Conservation (phyloP, 2,113 vertebrate genomes). For the Fulmarus glacialis region DNA sequence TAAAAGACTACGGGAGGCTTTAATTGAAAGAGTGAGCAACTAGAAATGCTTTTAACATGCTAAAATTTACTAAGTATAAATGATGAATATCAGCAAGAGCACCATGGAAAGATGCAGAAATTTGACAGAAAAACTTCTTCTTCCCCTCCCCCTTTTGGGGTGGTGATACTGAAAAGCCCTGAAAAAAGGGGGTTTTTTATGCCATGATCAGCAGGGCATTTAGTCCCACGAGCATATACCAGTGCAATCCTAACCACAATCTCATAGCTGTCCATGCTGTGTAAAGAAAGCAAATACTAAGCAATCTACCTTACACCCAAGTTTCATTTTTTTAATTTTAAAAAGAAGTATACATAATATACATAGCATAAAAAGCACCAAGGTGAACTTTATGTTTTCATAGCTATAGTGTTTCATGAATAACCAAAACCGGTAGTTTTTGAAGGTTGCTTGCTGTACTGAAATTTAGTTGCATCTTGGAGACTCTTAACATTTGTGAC, state of each 20-base stretch:
- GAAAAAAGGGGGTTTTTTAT: not conserved
- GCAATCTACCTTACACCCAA: not conserved
- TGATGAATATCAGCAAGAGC: not conserved
- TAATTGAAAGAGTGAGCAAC: not conserved
- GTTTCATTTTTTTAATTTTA: not conserved
- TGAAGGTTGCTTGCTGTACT: not conserved
- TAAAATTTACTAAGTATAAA: not conserved
- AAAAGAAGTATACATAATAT: not conserved
- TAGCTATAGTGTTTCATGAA: not conserved
- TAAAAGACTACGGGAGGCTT: not conserved
- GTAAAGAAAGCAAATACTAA: not conserved
- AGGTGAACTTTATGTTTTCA: not conserved
- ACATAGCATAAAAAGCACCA: not conserved
- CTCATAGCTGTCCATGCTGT: not conserved
- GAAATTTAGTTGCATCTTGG: not conserved
- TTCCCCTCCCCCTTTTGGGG: accelerated
- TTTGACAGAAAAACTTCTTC: not conserved
- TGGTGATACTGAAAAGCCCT: not conserved
- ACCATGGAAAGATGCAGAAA: not conserved
- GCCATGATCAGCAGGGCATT: not conserved
- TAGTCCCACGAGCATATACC: not conserved
- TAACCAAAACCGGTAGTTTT: accelerated
- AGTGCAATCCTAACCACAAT: not conserved
- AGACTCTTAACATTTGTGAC: not conserved
- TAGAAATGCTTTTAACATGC: not conserved